Conservation (phyloP, 1,140 invertebrate species). For the Megathymus violae region DNA sequence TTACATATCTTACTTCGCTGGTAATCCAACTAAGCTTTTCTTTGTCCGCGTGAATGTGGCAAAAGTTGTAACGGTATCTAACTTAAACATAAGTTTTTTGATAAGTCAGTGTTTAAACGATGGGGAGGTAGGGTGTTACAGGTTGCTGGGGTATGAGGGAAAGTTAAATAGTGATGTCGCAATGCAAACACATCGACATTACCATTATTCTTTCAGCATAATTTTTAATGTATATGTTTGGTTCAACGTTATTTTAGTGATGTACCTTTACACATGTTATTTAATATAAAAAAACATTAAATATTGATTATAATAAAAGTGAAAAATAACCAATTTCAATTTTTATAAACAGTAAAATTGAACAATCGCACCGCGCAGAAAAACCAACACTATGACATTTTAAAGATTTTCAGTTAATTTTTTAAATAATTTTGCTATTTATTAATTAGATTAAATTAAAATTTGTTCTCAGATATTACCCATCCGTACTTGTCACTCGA, state of each 20-base stretch:
- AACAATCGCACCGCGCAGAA: too few relatives aligned
- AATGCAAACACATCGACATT: conserved; percentile 35
- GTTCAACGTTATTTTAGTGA: background rate
- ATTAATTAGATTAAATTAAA: too few relatives aligned
- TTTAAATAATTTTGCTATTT: too few relatives aligned
- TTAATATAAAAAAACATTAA: too few relatives aligned
- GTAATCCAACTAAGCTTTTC: conserved; percentile 14
- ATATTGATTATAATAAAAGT: too few relatives aligned
- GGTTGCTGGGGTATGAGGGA: conserved; percentile 68
- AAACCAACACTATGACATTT: too few relatives aligned
- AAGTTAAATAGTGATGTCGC: conserved; percentile 55
- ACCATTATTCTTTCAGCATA: conserved; percentile 15
- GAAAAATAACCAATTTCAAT: too few relatives aligned
- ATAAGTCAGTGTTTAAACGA: conserved; percentile 81
- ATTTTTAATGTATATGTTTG: background rate
- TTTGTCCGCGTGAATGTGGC: conserved; percentile 46
- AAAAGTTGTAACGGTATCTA: conserved; percentile 70
- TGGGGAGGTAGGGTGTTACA: conserved; percentile 72
- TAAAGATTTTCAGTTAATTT: too few relatives aligned
- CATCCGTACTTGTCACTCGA: too few relatives aligned
- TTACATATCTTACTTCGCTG: background rate
- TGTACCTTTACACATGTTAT: too few relatives aligned
- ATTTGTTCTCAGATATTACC: too few relatives aligned
- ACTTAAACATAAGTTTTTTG: conserved; percentile 83
- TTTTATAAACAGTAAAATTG: too few relatives aligned